These are phyloP conservation scores for Cephalopterus ornatus DNA, from an alignment of 2,113 vertebrate species.

Conservation along the genomic window DNA sequence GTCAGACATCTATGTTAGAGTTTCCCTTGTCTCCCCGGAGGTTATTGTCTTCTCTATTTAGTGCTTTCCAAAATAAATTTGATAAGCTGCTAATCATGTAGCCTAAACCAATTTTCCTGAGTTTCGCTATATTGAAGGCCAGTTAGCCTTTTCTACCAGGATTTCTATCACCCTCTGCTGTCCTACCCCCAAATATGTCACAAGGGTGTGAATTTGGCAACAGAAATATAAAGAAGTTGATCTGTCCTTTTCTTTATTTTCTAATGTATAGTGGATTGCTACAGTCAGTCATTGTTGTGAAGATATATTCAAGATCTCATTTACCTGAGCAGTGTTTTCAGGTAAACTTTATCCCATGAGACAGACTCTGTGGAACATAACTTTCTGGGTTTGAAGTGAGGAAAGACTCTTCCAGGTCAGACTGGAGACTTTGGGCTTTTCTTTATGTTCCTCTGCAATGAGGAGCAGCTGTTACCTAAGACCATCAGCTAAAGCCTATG, in stretches of 20 bases:
- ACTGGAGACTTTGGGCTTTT: not conserved
- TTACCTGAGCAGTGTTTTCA: not conserved
- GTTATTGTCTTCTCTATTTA: not conserved
- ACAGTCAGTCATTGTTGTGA: not conserved
- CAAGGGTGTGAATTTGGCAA: not conserved
- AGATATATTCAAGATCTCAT: not conserved
- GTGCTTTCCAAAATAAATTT: not conserved
- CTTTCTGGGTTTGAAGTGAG: not conserved
- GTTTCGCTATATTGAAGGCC: not conserved
- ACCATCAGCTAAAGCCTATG: not conserved
- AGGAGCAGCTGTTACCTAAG: not conserved
- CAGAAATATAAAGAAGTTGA: not conserved
- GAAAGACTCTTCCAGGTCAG: not conserved
- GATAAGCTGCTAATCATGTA: not conserved
- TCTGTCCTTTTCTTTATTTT: not conserved
- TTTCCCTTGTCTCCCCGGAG: not conserved
- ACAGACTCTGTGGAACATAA: not conserved
- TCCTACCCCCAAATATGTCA: not conserved
- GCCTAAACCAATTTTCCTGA: not conserved
- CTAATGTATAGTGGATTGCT: not conserved
- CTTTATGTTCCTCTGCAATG: not conserved
- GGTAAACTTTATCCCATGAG: not conserved
- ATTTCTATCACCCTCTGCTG: not conserved
- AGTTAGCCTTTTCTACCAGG: not conserved
- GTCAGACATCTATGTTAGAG: not conserved